phyloP scores from a whole-genome alignment of 2,113 vertebrate genomes.

The Gnathonemus longibarbis region DNA sequence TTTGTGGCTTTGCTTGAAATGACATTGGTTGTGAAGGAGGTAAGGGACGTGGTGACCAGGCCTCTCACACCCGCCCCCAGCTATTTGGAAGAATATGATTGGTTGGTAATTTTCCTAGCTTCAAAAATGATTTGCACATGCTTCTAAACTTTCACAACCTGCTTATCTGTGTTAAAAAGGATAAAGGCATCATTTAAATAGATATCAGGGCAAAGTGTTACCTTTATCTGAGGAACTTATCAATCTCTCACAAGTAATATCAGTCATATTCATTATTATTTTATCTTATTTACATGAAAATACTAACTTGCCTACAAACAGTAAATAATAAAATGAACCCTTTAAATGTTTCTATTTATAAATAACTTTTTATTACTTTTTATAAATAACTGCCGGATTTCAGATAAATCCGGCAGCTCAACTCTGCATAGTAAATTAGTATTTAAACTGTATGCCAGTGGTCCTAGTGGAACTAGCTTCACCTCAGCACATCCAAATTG shows the following conservation, averaged over 20 bases:
- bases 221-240: not conserved
- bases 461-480: not conserved
- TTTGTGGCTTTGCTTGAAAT: conserved; percentile 46
- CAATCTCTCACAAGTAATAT: not conserved
- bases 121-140: conserved; percentile 13
- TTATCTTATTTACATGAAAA: not conserved
- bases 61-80: conserved; percentile 48
- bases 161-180: not conserved
- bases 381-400: not conserved
- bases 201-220: not conserved
- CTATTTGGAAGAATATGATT: conserved; percentile 51
- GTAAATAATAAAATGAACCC: not conserved
- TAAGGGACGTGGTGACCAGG: conserved; percentile 50
- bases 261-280: not conserved
- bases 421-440: not conserved
- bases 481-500: not conserved
- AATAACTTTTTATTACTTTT: not conserved
- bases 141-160: not conserved
- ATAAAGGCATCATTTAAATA: not conserved
- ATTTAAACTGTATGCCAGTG: not conserved
- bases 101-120: conserved; percentile 30
- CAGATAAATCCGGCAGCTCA: not conserved
- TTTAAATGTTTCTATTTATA: not conserved
- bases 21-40: conserved; percentile 46
- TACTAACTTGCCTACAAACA: not conserved